Percentiles rank a stretch among this genome's conserved stretches.
Conservation (phyloP, 2,113 vertebrate genomes). For the Indicator indicator region DNA sequence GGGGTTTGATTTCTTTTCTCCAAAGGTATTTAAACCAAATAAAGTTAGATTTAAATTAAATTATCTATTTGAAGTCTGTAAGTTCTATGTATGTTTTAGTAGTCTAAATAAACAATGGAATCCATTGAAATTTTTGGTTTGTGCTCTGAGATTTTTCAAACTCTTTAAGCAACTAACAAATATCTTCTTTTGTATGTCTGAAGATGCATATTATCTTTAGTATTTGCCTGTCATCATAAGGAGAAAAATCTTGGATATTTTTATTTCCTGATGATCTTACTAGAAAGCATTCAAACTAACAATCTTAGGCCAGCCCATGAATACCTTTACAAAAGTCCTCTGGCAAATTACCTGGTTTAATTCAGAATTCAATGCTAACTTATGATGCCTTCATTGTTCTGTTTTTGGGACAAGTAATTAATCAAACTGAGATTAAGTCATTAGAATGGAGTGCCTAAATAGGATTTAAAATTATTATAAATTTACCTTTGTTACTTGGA, state of each 20-base stretch:
- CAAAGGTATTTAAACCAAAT: background rate
- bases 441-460: background rate
- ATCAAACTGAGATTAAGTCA: conserved; percentile 7
- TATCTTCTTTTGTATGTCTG: background rate
- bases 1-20: background rate
- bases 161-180: background rate
- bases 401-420: conserved; percentile 30
- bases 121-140: background rate
- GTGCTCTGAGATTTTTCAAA: background rate
- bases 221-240: background rate
- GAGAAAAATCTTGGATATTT: background rate
- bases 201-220: background rate
- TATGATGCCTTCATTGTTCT: background rate
- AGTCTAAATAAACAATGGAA: background rate
- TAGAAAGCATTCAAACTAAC: background rate
- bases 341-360: background rate
- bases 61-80: background rate
- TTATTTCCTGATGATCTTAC: background rate
- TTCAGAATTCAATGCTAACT: conserved; percentile 7
- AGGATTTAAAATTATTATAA: conserved; percentile 31
- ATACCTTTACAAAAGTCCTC: background rate
- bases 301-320: background rate
- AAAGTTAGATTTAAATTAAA: background rate
- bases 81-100: rapidly evolving
- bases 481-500: background rate